Base-by-base conservation (phyloP, 2,113 vertebrate species). In the Ammospiza caudacuta region DNA sequence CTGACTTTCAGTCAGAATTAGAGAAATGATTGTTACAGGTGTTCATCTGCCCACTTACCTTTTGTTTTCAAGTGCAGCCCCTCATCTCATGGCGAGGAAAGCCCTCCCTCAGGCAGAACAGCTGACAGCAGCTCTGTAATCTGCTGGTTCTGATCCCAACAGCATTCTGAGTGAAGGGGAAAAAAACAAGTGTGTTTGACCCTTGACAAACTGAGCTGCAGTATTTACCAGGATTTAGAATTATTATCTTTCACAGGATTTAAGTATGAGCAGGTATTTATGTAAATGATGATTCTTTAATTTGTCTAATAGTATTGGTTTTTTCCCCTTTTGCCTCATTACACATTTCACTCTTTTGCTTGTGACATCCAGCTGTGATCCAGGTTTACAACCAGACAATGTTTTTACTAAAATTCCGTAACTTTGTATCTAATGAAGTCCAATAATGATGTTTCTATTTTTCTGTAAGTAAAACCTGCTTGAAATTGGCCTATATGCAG, bases 261-360 rank as follows among this genome's bases (percentile, higher is more conserved):
- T 77, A 84, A 90, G 41, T 74, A 68, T 49, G 70, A 97, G 76
- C 73, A 94, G 84, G 37, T 94, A 86, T 88, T 97, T 88, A 87
- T 91, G 76, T 94, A 94, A 97, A 95, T 92, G 21, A 87, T 79
- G 43, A 68, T 83, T 89, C 64, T 90, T 94, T 93, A 76, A 92
- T 95, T 94, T 94, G 51, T 68, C 52, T 75, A 83, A 80, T 63
- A 90, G 41, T 41, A 10, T n/a, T 64, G 64, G 6, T 1, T 3
- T 74, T 80, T 64, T 49, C 20, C 10, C 25, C 28, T 89, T 86
- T 27, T 44, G 79, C 13, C 64, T 92, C 55, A 54, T 94, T 92
- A 88, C 27, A 88, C n/a, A 39, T 94, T 70, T 91, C 35, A 55
- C 41, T 87, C 2, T 92, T 97, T 94, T 52, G 41, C 89, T 92